Conservation (phyloP, 2,797 vertebrate species). For the Anabacerthia variegaticeps region DNA sequence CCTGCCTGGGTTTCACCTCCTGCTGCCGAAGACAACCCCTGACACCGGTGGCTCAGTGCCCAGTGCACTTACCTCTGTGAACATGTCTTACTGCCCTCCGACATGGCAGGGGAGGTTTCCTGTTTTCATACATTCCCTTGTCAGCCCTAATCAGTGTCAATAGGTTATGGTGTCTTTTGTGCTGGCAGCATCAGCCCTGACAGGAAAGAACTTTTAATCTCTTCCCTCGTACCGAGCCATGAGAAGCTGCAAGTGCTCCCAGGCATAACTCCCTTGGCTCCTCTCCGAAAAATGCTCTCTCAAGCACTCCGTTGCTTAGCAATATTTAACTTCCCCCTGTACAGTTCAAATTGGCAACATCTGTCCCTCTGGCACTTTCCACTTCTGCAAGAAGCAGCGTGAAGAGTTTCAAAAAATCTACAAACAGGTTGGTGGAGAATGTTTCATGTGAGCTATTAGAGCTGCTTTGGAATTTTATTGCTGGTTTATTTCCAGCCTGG, state of each 20-base stretch:
- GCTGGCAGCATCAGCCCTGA: slow-evolving; percentile 55
- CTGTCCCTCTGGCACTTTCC: slow-evolving; percentile 74
- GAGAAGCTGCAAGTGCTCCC: slow-evolving; percentile 72
- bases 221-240: slow-evolving; percentile 67
- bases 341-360: slow-evolving; percentile 76
- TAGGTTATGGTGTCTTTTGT: slow-evolving; percentile 61
- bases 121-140: slow-evolving; percentile 72
- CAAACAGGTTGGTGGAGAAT: neutral
- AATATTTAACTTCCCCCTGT: slow-evolving; percentile 78
- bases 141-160: slow-evolving; percentile 71
- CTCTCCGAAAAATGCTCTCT: slow-evolving; percentile 78
- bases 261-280: slow-evolving; percentile 81
- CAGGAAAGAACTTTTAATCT: slow-evolving; percentile 76
- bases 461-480: neutral
- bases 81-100: slow-evolving; percentile 75
- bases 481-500: slow-evolving; percentile 12
- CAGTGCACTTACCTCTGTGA: slow-evolving; percentile 76
- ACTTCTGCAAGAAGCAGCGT: slow-evolving; percentile 21
- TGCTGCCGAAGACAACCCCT: neutral
- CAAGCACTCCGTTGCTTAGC: slow-evolving; percentile 81
- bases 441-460: neutral
- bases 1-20: neutral
- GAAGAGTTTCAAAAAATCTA: slow-evolving; percentile 24
- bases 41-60: neutral
- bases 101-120: slow-evolving; percentile 72